Evolutionary conservation across 92 coral and sea anemone genomes (phyloP), one percentile per base, ranked within the genome.

Genomic region (Meandrina meandrites): DNA sequence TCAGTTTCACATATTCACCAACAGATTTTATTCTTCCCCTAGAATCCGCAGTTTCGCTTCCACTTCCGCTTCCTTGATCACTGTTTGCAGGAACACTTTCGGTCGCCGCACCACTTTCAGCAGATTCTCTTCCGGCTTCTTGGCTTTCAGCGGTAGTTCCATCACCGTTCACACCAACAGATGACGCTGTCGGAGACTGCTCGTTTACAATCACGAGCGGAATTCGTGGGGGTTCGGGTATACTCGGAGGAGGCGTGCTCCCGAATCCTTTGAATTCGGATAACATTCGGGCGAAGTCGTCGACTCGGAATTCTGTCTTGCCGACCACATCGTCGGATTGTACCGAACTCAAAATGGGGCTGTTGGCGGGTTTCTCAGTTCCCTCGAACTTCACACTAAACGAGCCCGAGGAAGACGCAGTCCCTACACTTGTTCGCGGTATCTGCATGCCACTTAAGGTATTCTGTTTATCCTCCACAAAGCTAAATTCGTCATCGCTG

Each of bases 211-310:
- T 37, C 34, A 76, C 66, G 1, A 85, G 48, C n/a, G 85, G 89
- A 60, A 91, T 85, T 57, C 86, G 88, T 7, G 96, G 94, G 24
- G 92, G 94, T 16, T 87, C 90, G 36, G 90, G 93, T 22, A 93
- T 64, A 34, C 68, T 35, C 75, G 64, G 64, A 22, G 94, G 80
- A 24, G 86, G 56, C 32, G 84, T 85, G 17, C 58, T 67, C 22
- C 92, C 91, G 84, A 97, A 97, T 31, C 99, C 99, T 71, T 91
- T 91, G 51, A 97, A 97, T 18, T 90, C 95, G 62, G 92, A 89
- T 94, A 97, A 87, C 92, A 97, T 92, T 76, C 91, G 87, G 24
- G 96, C 99, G 70, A 97, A 97, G 88, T 97, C 99, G 64, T 92
- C 94, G 37, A 88, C 90, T 76, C 79, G 86, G 37, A 91, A 83